Evolutionary conservation across 2,888 invertebrate genomes (phyloP).

Genomic region (Syrista parreyssii): DNA sequence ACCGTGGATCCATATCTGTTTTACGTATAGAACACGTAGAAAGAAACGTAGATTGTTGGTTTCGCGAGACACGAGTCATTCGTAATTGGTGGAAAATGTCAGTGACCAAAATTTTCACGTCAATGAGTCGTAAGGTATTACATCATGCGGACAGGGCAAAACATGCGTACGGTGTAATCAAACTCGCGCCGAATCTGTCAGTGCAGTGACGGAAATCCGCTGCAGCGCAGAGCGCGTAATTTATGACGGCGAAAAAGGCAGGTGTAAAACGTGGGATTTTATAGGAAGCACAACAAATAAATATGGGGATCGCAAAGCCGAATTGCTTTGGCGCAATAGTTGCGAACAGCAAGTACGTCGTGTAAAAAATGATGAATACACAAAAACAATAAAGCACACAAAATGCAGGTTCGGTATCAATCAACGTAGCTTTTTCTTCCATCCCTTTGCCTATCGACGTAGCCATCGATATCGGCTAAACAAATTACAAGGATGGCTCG

Average conservation of each 20-base stretch:
- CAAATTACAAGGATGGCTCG: constrained; percentile 32
- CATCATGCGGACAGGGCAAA: neutral
- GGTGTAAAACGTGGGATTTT: constrained; percentile 56
- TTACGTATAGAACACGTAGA: neutral
- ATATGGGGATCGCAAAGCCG: constrained; percentile 51
- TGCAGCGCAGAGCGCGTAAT: constrained; percentile 56
- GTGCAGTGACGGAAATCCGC: constrained; percentile 45
- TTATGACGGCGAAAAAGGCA: constrained; percentile 63
- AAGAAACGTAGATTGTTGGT: neutral
- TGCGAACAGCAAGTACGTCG: neutral
- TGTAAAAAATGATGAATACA: neutral
- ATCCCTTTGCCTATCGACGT: neutral
- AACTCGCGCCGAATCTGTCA: constrained; percentile 46
- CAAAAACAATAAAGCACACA: neutral
- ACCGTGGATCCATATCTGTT: neutral
- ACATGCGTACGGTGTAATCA: constrained; percentile 25
- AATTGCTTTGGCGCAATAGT: neutral
- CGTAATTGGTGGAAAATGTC: neutral
- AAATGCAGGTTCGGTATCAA: neutral
- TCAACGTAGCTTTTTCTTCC: neutral
- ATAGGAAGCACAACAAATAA: constrained; percentile 59
- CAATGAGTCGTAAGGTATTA: neutral
- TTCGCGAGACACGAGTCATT: neutral
- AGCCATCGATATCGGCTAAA: constrained; percentile 14
- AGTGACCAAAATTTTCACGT: neutral